These are phyloP conservation scores for Argyresthia goedartella DNA, from an alignment of 2,888 invertebrate species.

Conservation along the genomic window DNA sequence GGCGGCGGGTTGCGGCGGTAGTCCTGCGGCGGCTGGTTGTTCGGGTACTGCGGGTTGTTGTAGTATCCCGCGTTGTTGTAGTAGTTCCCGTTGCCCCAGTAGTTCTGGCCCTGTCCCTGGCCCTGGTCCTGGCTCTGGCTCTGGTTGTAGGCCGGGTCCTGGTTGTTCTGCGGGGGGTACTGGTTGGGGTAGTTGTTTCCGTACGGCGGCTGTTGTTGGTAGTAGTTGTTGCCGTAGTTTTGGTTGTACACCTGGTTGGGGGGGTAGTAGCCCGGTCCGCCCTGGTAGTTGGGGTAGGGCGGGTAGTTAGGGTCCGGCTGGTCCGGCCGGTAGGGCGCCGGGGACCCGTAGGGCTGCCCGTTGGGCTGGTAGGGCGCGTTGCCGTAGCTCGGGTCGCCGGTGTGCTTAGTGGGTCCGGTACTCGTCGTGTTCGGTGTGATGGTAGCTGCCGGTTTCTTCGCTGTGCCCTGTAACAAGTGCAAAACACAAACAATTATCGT, in stretches of 20 bases:
- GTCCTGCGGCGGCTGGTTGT: slow-evolving; percentile 40
- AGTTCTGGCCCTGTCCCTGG: slow-evolving; percentile 35
- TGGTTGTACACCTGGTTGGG: slow-evolving; percentile 42
- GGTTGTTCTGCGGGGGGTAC: slow-evolving; percentile 25
- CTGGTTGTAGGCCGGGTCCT: slow-evolving; percentile 36
- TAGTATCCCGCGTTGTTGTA: slow-evolving; percentile 52
- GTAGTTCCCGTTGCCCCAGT: slow-evolving; percentile 44
- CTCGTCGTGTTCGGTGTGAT: slow-evolving; percentile 54
- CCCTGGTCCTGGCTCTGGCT: slow-evolving; percentile 21
- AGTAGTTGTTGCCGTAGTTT: slow-evolving; percentile 50
- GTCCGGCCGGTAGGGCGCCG: slow-evolving; percentile 36
- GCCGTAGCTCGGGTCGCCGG: slow-evolving; percentile 31
- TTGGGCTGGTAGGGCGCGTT: slow-evolving; percentile 41
- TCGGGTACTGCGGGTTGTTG: slow-evolving; percentile 50
- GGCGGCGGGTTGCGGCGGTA: slow-evolving; percentile 38
- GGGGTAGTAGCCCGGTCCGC: slow-evolving; percentile 51
- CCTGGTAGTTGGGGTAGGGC: slow-evolving; percentile 51
- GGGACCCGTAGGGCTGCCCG: slow-evolving; percentile 42
- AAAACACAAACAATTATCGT: too few relatives aligned
- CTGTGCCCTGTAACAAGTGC: slow-evolving; percentile 31
- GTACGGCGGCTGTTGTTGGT: slow-evolving; percentile 46
- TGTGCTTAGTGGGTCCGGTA: slow-evolving; percentile 24
- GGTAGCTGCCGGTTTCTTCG: slow-evolving; percentile 64
- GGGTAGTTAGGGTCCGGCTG: slow-evolving; percentile 46
- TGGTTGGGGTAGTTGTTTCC: slow-evolving; percentile 55